phyloP scores from a whole-genome alignment of 2,113 vertebrate species.

The Corythaeola cristata region DNA sequence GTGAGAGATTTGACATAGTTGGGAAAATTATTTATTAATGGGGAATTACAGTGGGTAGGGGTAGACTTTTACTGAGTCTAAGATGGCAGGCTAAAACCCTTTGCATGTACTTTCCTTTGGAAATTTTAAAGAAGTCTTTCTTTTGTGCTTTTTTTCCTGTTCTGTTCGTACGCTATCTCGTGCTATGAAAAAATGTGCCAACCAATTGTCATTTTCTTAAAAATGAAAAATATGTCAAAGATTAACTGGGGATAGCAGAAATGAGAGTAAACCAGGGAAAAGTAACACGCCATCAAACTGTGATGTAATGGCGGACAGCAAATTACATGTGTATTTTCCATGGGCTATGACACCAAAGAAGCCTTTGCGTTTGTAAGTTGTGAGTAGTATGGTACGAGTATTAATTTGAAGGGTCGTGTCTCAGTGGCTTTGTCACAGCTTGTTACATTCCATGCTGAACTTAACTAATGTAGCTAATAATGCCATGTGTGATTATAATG shows the following conservation, averaged over 20 bases:
- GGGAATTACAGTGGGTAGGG: not conserved
- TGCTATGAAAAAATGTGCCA: not conserved
- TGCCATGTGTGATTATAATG: not conserved
- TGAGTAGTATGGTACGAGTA: not conserved
- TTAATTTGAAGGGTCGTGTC: not conserved
- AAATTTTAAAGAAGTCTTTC: not conserved
- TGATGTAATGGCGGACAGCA: not conserved
- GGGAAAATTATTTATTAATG: not conserved
- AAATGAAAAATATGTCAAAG: not conserved
- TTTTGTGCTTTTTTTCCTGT: not conserved
- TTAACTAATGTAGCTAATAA: not conserved
- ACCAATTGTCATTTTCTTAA: not conserved
- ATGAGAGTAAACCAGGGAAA: not conserved
- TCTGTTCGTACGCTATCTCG: not conserved
- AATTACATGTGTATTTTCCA: not conserved
- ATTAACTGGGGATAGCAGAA: not conserved
- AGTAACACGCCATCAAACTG: not conserved
- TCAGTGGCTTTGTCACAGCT: not conserved
- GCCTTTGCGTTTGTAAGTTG: not conserved
- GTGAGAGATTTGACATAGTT: not conserved
- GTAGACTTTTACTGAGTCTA: not conserved
- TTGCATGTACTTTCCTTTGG: not conserved
- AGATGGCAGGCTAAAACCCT: not conserved
- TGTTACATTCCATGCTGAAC: not conserved
- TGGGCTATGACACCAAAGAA: not conserved